Conservation (phyloP, 2,888 invertebrate species). For the Stratiomys singularior region DNA sequence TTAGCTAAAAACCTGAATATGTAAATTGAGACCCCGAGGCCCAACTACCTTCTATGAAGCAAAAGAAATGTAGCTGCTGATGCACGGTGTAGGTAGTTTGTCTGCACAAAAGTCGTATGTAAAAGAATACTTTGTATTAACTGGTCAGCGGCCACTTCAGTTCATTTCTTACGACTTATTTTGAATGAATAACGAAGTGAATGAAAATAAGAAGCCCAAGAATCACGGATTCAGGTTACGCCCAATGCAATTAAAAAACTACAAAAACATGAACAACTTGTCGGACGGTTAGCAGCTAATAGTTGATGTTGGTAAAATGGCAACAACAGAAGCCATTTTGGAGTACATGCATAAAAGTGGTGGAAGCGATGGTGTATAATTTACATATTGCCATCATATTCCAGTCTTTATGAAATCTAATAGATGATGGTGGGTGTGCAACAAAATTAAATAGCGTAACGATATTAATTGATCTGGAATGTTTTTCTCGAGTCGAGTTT, state of each 20-base stretch:
- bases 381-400: slow-evolving; percentile 41
- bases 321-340: slow-evolving; percentile 38
- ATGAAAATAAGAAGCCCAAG: slow-evolving; percentile 17
- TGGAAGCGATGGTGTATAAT: slow-evolving; percentile 2
- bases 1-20: slow-evolving; percentile 30
- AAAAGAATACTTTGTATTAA: slow-evolving; percentile 15
- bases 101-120: not conserved
- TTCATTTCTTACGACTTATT: slow-evolving; percentile 3
- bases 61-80: not conserved
- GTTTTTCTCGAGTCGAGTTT: not conserved
- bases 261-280: slow-evolving; percentile 22
- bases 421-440: not conserved
- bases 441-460: not conserved
- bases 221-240: slow-evolving; percentile 18
- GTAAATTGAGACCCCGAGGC: slow-evolving; percentile 25
- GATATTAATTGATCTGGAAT: not conserved
- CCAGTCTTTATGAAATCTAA: slow-evolving; percentile 16
- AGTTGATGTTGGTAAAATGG: slow-evolving; percentile 20
- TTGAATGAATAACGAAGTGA: not conserved
- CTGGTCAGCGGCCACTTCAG: not conserved
- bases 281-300: slow-evolving; percentile 11
- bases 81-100: not conserved
- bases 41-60: not conserved
- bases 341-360: not conserved
- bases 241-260: slow-evolving; percentile 38